These are phyloP conservation scores for Cossypha caffra DNA, from an alignment of 2,797 vertebrate species.

Conservation along the genomic window DNA sequence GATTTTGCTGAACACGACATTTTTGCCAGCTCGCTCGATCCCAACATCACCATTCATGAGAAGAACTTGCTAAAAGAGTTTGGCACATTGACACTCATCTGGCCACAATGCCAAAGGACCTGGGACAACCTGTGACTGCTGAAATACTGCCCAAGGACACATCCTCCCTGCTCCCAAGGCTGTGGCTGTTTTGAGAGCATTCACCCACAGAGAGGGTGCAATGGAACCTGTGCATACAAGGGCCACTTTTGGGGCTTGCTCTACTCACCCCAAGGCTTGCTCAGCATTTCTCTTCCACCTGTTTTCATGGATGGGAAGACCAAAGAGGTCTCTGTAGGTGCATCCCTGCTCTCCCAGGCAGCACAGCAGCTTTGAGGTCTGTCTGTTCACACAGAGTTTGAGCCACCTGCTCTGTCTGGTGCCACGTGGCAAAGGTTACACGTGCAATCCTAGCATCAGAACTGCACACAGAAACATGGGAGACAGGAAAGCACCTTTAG, in stretches of 20 bases:
- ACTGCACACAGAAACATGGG: background rate
- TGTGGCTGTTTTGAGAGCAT: background rate
- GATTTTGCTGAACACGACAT: background rate
- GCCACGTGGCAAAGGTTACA: background rate
- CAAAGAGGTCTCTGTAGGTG: background rate
- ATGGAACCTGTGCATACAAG: accelerated
- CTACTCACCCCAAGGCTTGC: background rate
- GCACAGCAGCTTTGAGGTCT: background rate
- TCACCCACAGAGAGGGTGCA: background rate
- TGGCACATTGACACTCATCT: background rate
- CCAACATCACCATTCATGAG: background rate
- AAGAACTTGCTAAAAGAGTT: background rate
- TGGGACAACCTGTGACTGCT: background rate
- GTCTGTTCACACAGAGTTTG: background rate
- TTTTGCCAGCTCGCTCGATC: background rate
- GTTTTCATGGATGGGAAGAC: background rate
- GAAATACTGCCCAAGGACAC: background rate
- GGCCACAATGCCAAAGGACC: background rate
- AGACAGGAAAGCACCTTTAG: background rate
- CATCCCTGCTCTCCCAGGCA: background rate
- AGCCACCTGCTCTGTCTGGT: background rate
- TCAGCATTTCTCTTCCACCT: background rate
- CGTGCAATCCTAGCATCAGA: background rate
- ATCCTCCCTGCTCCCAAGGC: background rate
- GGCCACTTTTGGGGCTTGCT: background rate